Base-by-base conservation (phyloP, 2,888 invertebrate genomes). In the Petrolisthes manimaculis region DNA sequence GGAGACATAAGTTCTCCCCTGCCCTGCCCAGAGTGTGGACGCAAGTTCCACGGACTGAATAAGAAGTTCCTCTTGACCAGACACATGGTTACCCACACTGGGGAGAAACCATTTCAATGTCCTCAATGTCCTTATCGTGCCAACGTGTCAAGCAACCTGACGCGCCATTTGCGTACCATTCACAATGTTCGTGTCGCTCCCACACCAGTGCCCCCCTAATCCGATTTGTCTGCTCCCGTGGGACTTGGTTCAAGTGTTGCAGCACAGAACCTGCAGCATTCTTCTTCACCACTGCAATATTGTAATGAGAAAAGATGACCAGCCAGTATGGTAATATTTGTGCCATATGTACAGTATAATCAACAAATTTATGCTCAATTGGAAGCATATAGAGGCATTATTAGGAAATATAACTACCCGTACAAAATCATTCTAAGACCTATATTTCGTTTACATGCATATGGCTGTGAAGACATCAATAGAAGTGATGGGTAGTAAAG, bases 111-210 rank as follows among this genome's bases (percentile, higher is more conserved):
- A 56, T 90, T 86, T 37, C 89, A 89, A 67, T 90, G 90, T 55
- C 84, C 88, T 37, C 81, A 85, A 53, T 90, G 90, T 67, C 83
- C 90, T 5, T 90, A 90, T 61, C 87, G 90, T 74, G 90, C 90
- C 6, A 90, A 90, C 77, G 90, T 90, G 24, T 90, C 90, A 61
- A 89, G 90, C 83, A 90, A 90, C 67, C 83, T 90, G 18, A 86
- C 86, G 5, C 54, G 90, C 54, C 90, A 90, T 74, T n/a, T 90
- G 69, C 86, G 89, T 56, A 89, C 88, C 14, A 88, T 90, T 56
- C 89, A 90, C 83, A 80, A 53, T 9, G 74, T 84, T 51, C 21
- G 51, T 77, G 14, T 24, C 21, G 53, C n/a, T 9, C 21, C 55
- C 71, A 12, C 69, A 37, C 71, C 78, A 21, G 14, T n/a, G 69